A percentile compares a stretch with the other conserved stretches of the same genome.
Evolutionary conservation across 2,113 vertebrate species (phyloP).

Genomic region (Myiozetetes cayanensis): DNA sequence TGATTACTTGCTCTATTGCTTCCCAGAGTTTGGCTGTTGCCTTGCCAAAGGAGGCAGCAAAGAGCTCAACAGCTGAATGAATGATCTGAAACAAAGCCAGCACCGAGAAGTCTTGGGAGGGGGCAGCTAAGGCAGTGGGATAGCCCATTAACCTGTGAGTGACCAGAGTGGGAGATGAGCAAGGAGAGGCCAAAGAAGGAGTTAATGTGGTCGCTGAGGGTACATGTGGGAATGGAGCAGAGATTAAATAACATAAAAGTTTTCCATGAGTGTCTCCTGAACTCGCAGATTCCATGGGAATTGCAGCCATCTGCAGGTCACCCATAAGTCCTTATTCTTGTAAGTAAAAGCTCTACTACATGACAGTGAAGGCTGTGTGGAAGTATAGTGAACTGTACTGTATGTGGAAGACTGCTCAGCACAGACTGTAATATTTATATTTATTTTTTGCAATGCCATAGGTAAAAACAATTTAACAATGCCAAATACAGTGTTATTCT

Average conservation of each 20-base stretch:
- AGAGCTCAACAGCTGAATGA: not conserved
- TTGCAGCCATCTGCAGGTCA: not conserved
- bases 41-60: not conserved
- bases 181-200: not conserved
- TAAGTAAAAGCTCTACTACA: not conserved
- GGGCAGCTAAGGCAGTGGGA: not conserved
- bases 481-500: constrained; percentile 75
- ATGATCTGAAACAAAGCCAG: not conserved
- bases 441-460: constrained; percentile 73
- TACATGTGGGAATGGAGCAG: not conserved
- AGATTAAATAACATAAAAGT: not conserved
- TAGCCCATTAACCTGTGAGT: not conserved
- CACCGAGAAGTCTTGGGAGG: not conserved
- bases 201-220: not conserved
- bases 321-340: not conserved
- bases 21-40: not conserved
- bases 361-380: not conserved
- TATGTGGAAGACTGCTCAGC: not conserved
- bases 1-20: not conserved
- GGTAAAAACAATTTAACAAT: constrained; percentile 77
- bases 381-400: not conserved
- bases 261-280: not conserved
- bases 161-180: not conserved
- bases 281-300: accelerated
- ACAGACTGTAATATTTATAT: constrained; percentile 68